Base-by-base conservation (phyloP, 2,888 invertebrate species). In the Dasysyrphus tricinctus region DNA sequence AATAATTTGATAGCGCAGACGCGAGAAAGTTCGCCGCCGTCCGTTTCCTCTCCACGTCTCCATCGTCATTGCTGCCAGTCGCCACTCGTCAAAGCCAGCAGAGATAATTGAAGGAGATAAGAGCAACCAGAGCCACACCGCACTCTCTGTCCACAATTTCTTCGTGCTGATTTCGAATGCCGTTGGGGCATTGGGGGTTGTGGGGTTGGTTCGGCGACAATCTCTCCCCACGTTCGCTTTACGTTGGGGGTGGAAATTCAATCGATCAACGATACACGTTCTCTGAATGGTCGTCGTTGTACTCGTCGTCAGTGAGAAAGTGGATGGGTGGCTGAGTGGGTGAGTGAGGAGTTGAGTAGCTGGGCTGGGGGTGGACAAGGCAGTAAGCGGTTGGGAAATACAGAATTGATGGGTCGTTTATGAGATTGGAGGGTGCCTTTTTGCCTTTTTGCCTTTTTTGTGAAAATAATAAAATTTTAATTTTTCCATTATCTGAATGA, bases 91-190 rank as follows among this genome's bases (percentile, higher is more conserved):
- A 37, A 67, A 80, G 75, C 75, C 75, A 69, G 77, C 69, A 86
- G 85, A 92, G 92, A 92, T 91, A 92, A 92, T 92, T 90, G 89
- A 88, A 90, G 90, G 90, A 92, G 91, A 92, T 92, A 92, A 92
- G 91, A 90, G 91, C 89, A 89, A 88, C 90, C 90, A 89, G 88
- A 86, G 81, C 74, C 80, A 88, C 81, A 82, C 78, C 82, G 75
- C 86, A 86, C 82, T 74, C 82, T 74, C 81, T 77, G 85, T 77
- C 77, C 81, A 81, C 76, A 82, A 56, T 70, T n/a, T n/a, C 42
- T 70, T 12, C 49, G 73, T 69, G 80, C 59, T 70, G 63, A 32
- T 61, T 63, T 54, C 47, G 56, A 74, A 57, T 63, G 67, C 59
- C 54, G 56, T 54, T 69, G 9, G 56, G 19, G 69, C 51, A 9